A percentile compares a stretch with the other conserved stretches of the same genome.
phyloP scores from a whole-genome alignment of 2,113 vertebrate genomes.

The Brachirus orientalis region DNA sequence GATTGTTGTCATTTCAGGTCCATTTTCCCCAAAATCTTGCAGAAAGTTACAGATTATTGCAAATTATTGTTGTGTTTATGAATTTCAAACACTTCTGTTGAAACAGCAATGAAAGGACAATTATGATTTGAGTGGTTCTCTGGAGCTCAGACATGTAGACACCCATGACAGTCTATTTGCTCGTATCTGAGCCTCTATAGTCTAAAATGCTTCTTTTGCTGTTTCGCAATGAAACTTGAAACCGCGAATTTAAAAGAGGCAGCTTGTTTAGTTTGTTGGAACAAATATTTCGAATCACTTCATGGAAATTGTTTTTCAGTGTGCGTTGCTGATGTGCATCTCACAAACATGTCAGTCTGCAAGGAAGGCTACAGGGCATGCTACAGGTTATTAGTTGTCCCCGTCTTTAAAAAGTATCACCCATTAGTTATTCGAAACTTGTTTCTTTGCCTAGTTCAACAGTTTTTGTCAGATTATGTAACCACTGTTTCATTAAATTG shows the following conservation, averaged over 20 bases:
- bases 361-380: neutral
- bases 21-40: too few relatives aligned
- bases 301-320: slow-evolving; percentile 23
- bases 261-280: slow-evolving; percentile 28
- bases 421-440: neutral
- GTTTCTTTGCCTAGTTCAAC: neutral
- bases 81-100: neutral
- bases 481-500: slow-evolving; percentile 9
- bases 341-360: slow-evolving; percentile 17
- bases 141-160: slow-evolving; percentile 16
- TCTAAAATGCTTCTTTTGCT: slow-evolving; percentile 46
- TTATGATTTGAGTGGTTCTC: slow-evolving; percentile 17
- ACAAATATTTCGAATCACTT: slow-evolving; percentile 35
- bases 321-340: slow-evolving; percentile 30
- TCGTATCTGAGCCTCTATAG: slow-evolving; percentile 46
- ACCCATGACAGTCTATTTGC: slow-evolving; percentile 26
- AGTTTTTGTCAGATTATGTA: slow-evolving; percentile 13
- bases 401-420: neutral
- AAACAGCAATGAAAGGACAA: slow-evolving; percentile 16
- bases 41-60: neutral
- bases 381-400: neutral
- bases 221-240: slow-evolving; percentile 17
- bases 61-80: neutral
- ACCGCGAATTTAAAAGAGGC: slow-evolving; percentile 10
- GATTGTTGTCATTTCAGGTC: too few relatives aligned